phyloP scores from a whole-genome alignment of 2,888 invertebrate species.

The Lasioglossum malachurum region DNA sequence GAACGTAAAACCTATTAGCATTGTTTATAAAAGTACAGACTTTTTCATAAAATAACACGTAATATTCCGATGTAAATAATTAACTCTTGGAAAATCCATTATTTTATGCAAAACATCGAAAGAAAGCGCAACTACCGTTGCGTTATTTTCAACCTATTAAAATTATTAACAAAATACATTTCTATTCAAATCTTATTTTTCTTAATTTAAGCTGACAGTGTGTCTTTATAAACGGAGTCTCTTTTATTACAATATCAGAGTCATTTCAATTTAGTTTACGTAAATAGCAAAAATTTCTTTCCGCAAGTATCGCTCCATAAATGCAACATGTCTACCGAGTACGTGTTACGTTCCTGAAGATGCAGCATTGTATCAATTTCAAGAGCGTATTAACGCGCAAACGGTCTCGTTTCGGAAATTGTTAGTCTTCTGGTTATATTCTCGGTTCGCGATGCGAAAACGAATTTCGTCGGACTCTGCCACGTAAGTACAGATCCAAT shows the following conservation, averaged over 20 bases:
- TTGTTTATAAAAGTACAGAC: no score
- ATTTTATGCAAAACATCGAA: no score
- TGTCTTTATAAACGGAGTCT: no score
- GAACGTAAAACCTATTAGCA: no score
- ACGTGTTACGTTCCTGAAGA: not conserved
- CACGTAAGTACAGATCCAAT: conserved; percentile 63
- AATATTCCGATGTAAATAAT: not conserved
- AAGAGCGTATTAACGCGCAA: not conserved
- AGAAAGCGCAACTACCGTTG: no score
- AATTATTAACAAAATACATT: not conserved
- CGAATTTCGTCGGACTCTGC: conserved; percentile 38
- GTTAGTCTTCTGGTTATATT: conserved; percentile 26
- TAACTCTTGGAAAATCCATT: not conserved
- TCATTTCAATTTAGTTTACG: not conserved
- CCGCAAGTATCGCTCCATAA: not conserved
- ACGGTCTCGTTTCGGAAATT: conserved; percentile 11
- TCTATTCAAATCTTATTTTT: no score
- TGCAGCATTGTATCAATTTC: not conserved
- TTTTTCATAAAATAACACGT: no score
- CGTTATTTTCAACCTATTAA: not conserved
- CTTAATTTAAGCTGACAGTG: no score
- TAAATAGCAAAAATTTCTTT: not conserved
- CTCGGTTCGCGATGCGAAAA: conserved; percentile 25
- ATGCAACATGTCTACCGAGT: not conserved
- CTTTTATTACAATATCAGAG: not conserved